Evolutionary conservation across 2,113 vertebrate genomes (phyloP), one percentile per base, ranked within the genome.

Genomic region (Eublepharis macularius): DNA sequence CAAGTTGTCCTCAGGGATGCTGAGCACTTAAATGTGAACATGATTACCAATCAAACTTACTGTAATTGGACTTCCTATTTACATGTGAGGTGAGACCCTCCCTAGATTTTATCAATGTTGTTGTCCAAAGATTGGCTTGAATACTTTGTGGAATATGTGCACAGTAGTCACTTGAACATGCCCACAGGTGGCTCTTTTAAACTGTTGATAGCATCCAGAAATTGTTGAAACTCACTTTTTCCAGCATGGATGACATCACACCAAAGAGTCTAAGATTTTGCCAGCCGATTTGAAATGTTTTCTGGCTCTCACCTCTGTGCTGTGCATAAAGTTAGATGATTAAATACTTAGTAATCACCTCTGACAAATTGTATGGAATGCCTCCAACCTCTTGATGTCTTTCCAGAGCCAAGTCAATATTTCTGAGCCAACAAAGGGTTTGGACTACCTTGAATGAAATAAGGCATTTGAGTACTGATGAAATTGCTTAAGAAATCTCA

Each of bases 391-490:
- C 24, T 68, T 76, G 74, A 76, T 76, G 60, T 84, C 60, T 76
- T 49, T n/a, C 66, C 34, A 68, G 32, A 75, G 57, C 26, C 24
- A 34, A 75, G 43, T 39, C n/a, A 17, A 75, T 29, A 81, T 69
- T 81, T 81, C 19, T 68, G 63, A 84, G 73, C 73, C 60, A 60
- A 66, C 60, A 51, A 14, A 63, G 76, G 65, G 7, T 60, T 34
- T 76, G 21, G 60, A 66, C 74, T 76, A 47, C 16, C 73, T 84
- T 84, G 43, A 76, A 76, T 84, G 45, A 68, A 84, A 84, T 36
- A 21, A 66, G 73, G 36, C 73, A 76, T 16, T 74, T 45, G 73
- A 24, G 29, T 49, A 76, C 29, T 83, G 73, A 26, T 63, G 60
- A 63, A 63, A 57, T 57, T 57, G 54, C 54, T 57, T 57, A 76